Base-by-base conservation (phyloP, 1,140 invertebrate species). In the Zaprionus camerounensis region DNA sequence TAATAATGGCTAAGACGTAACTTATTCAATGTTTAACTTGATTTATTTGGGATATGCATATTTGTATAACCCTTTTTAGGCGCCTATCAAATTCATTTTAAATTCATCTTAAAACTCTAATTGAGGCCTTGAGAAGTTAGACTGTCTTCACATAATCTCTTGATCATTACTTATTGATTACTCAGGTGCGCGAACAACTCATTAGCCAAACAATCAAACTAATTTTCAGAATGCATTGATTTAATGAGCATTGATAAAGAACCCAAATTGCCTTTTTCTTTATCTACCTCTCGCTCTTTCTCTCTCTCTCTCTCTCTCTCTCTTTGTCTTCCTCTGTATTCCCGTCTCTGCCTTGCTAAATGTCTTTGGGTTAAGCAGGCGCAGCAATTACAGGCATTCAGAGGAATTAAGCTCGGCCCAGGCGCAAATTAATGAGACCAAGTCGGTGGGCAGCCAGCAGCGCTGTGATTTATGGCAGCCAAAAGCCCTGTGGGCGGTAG, bases 401-500 rank as follows among this genome's bases (percentile, higher is more conserved):
- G 74, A 20, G 31, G 63, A 72, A 80, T 67, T 84, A 73, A 64
- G 68, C 36, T 34, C 49, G 51, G 58, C 58, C 55, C 77, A 49
- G 77, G 17, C 41, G 51, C 68, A 80, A 84, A 80, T 83, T 83
- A 83, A 83, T 77, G 62, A 61, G 61, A 20, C 17, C 61, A 46
- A 76, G 62, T 76, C 44, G 34, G 44, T 59, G 24, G 31, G 7
- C 31, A 55, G 64, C 51, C 64, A 56, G 31, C 67, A 56, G 24
- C 24, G 34, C 62, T 5, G 31, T 84, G 81, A 84, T 84, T 84
- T 84, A 84, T 84, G 65, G 34, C 66, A 24, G 41, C 49, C 62
- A n/a, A 34, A 58, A 26, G 41, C 12, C 34, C 46, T 17, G 6
- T 36, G 7, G 22, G 26, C 4, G 44, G 41, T 56, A 12, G 38